These are phyloP conservation scores for Armadillidium nasatum DNA, from an alignment of 1,140 invertebrate species.

Conservation along the genomic window DNA sequence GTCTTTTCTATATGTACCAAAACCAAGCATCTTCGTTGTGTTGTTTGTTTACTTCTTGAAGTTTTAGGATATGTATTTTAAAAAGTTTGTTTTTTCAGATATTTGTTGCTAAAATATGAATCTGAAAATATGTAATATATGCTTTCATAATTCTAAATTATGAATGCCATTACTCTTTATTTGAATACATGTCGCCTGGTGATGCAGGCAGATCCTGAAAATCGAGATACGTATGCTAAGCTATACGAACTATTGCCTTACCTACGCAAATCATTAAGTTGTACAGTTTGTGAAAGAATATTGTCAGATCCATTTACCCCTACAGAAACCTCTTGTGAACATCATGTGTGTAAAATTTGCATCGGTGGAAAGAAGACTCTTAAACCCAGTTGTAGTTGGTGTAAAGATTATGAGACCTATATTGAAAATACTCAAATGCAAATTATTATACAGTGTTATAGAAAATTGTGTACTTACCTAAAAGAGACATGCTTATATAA, in stretches of 20 bases:
- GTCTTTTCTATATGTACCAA: too few species aligned
- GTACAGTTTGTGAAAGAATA: conserved; percentile 79
- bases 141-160: conserved; percentile 47
- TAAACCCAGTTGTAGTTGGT: conserved; percentile 76
- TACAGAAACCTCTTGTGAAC: conserved; percentile 74
- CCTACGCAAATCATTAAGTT: conserved; percentile 76
- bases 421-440: conserved; percentile 74
- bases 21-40: too few species aligned
- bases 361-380: conserved; percentile 76
- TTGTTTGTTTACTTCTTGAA: too few species aligned
- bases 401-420: conserved; percentile 76
- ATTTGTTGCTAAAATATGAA: neutral
- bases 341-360: conserved; percentile 76
- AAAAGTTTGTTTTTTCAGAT: too few species aligned
- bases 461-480: conserved; percentile 78
- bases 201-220: conserved; percentile 63
- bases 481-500: conserved; percentile 65
- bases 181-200: conserved; percentile 75
- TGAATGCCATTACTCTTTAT: conserved; percentile 80
- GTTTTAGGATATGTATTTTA: too few species aligned
- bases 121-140: neutral
- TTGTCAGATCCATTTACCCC: conserved; percentile 75
- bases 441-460: conserved; percentile 78
- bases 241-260: conserved; percentile 75
- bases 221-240: conserved; percentile 69